These are phyloP conservation scores for Cyanocitta stelleri DNA, from an alignment of 2,113 vertebrate species.

Conservation along the genomic window DNA sequence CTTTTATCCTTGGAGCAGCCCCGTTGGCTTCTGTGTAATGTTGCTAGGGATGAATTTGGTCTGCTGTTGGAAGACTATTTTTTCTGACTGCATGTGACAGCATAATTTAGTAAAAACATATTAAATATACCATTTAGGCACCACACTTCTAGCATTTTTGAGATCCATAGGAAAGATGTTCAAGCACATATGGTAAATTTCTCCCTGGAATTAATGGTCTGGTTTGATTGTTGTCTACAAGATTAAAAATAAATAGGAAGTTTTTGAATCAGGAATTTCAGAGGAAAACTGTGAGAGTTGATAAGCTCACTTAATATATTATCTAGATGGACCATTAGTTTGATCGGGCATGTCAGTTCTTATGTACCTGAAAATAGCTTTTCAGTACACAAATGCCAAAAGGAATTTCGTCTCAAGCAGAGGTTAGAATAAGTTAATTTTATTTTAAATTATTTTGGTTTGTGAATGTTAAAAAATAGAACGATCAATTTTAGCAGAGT, in stretches of 20 bases:
- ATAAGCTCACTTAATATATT: slow-evolving; percentile 19
- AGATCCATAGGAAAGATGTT: neutral
- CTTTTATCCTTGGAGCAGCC: neutral
- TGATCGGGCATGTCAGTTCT: neutral
- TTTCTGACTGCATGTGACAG: neutral
- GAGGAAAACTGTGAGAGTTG: slow-evolving; percentile 34
- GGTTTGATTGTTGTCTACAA: slow-evolving; percentile 12
- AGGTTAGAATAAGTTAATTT: slow-evolving; percentile 26
- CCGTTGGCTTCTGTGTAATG: neutral
- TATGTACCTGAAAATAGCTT: slow-evolving; percentile 5
- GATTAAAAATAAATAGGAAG: slow-evolving; percentile 40
- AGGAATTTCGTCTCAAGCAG: neutral
- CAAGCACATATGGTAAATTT: slow-evolving; percentile 9
- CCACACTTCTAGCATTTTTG: neutral
- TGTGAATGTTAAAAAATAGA: neutral
- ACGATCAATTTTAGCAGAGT: neutral
- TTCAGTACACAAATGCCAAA: neutral
- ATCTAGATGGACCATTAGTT: slow-evolving; percentile 26
- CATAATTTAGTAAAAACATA: slow-evolving; percentile 12
- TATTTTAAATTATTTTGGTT: neutral
- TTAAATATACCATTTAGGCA: slow-evolving; percentile 34
- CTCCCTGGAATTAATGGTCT: slow-evolving; percentile 11
- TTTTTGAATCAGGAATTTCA: slow-evolving; percentile 30
- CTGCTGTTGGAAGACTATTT: neutral
- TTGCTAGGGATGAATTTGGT: neutral